These are phyloP conservation scores for Oreochromis aureus DNA, from an alignment of 2,113 vertebrate species.

Conservation along the genomic window DNA sequence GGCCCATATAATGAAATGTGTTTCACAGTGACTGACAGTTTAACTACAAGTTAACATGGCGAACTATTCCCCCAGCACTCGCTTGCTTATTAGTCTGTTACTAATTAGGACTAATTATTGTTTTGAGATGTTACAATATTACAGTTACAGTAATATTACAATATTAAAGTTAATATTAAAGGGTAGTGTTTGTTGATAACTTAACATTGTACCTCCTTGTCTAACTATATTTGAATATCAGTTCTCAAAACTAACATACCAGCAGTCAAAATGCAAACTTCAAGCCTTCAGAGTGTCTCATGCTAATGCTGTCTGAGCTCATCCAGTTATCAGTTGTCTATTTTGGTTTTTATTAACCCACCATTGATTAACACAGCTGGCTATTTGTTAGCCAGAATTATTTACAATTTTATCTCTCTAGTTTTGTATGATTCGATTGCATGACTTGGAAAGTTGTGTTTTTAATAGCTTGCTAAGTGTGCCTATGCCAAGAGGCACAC, in stretches of 20 bases:
- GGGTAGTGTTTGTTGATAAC: neutral
- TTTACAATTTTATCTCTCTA: neutral
- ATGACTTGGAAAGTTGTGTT: neutral
- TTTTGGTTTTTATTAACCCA: neutral
- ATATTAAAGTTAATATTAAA: neutral
- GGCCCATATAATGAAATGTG: neutral
- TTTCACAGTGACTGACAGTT: neutral
- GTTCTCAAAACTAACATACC: neutral
- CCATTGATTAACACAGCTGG: neutral
- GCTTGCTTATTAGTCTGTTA: neutral
- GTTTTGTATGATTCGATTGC: neutral
- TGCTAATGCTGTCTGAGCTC: neutral
- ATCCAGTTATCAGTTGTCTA: neutral
- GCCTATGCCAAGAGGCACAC: no score
- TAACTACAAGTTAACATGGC: neutral
- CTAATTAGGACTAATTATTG: neutral
- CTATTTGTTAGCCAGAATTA: neutral
- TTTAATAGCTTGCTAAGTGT: neutral
- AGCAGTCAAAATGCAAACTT: neutral
- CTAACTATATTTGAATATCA: neutral
- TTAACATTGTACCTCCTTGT: neutral
- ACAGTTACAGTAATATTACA: neutral
- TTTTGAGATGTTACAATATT: neutral
- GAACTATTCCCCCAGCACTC: neutral
- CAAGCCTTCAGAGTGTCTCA: neutral